A percentile compares a stretch with the other conserved stretches of the same genome.
These are phyloP conservation scores for Smithornis capensis DNA, from an alignment of 2,113 vertebrate genomes.

Conservation along the genomic window DNA sequence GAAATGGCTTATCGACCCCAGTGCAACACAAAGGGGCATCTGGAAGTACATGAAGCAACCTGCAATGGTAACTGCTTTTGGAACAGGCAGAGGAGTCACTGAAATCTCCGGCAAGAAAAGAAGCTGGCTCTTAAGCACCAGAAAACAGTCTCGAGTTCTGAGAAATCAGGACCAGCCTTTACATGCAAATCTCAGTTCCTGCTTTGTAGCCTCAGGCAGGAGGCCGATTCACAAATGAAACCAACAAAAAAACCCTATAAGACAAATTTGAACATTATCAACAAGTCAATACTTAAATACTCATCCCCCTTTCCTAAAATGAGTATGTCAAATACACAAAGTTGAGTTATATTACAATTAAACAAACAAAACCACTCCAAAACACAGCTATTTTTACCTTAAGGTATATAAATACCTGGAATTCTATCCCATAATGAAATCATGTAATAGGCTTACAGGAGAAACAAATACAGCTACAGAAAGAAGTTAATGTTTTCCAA, in stretches of 20 bases:
- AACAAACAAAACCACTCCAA: neutral
- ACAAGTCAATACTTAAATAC: neutral
- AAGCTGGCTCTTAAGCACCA: accelerated
- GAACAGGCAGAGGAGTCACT: neutral
- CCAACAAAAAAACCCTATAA: neutral
- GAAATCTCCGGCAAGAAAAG: neutral
- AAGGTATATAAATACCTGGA: neutral
- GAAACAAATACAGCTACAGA: neutral
- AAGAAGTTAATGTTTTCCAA: conserved; percentile 52
- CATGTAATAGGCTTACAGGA: neutral
- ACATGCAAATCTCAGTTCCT: neutral
- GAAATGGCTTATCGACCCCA: neutral
- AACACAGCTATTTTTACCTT: neutral
- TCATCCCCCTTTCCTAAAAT: neutral
- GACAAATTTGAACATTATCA: neutral
- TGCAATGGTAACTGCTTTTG: neutral
- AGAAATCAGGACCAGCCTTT: neutral
- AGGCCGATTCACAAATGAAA: neutral
- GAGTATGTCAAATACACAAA: neutral
- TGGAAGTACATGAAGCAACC: neutral
- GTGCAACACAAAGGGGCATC: neutral
- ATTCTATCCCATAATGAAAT: neutral
- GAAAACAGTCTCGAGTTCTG: neutral
- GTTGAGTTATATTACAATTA: neutral
- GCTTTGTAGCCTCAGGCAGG: neutral